These are phyloP conservation scores for Oxyscelio sp. DNA, from an alignment of 2,888 invertebrate species.

Conservation along the genomic window DNA sequence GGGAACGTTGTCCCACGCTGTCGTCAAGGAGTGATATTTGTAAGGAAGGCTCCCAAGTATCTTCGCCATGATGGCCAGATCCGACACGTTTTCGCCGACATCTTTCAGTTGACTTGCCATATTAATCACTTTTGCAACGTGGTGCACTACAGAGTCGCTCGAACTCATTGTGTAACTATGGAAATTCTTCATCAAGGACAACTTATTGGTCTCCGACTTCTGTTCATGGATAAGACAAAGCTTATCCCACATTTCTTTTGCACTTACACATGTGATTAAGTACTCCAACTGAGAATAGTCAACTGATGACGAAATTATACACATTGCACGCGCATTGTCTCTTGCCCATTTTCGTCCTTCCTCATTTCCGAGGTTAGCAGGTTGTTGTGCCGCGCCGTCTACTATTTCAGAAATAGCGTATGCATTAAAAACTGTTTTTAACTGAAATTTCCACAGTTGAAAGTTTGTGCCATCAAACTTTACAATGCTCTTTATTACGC, in stretches of 20 bases:
- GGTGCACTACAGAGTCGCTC: slow-evolving; percentile 69
- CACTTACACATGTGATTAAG: slow-evolving; percentile 71
- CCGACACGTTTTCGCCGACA: slow-evolving; percentile 66
- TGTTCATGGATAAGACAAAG: slow-evolving; percentile 69
- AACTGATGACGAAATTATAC: slow-evolving; percentile 67
- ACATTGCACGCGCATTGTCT: slow-evolving; percentile 66
- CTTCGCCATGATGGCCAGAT: slow-evolving; percentile 73
- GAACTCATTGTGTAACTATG: slow-evolving; percentile 67
- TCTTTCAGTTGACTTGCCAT: slow-evolving; percentile 69
- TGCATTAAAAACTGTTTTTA: too few species aligned
- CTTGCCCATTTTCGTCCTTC: slow-evolving; percentile 62
- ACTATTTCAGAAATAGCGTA: too few species aligned
- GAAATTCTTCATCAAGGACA: slow-evolving; percentile 65
- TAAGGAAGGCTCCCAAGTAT: slow-evolving; percentile 74
- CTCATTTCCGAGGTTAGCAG: neutral
- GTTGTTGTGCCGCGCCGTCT: slow-evolving; percentile 36
- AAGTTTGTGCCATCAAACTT: slow-evolving; percentile 77
- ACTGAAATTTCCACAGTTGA: slow-evolving; percentile 73
- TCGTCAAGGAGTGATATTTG: slow-evolving; percentile 68
- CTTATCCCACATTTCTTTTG: slow-evolving; percentile 75
- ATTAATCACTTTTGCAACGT: slow-evolving; percentile 70
- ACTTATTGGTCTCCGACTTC: slow-evolving; percentile 71
- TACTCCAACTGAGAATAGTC: slow-evolving; percentile 68
- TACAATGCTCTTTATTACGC: slow-evolving; percentile 78
- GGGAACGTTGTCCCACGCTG: slow-evolving; percentile 29